Percentiles rank a stretch among this genome's conserved stretches.
Evolutionary conservation across 2,888 invertebrate species (phyloP).

Genomic region (Caenorhabditis auriculariae): DNA sequence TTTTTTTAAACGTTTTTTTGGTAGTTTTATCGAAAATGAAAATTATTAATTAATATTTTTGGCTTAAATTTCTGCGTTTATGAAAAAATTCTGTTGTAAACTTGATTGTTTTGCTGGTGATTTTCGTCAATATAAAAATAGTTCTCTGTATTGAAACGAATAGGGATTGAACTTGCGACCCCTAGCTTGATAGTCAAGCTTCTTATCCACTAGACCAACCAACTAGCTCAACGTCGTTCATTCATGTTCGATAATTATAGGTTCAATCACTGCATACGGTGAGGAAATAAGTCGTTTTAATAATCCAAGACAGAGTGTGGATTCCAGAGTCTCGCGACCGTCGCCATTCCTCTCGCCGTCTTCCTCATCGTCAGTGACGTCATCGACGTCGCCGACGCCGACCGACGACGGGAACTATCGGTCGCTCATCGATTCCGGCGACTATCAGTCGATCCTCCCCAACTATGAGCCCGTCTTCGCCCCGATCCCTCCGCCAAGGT

Average conservation of each 20-base stretch:
- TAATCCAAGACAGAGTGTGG: no score
- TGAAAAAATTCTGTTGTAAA: no score
- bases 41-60: background rate
- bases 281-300: no score
- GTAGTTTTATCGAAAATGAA: background rate
- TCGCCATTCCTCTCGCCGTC: constrained; percentile 35
- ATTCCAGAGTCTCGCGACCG: constrained; percentile 25
- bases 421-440: constrained; percentile 37
- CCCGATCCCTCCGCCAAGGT: constrained; percentile 27
- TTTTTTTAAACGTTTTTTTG: background rate
- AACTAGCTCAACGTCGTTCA: no score
- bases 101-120: no score
- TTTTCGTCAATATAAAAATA: no score
- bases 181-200: background rate
- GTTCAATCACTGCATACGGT: no score
- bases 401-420: constrained; percentile 31
- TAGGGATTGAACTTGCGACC: no score
- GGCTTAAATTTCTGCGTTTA: background rate
- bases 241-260: no score
- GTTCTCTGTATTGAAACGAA: no score
- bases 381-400: constrained; percentile 16
- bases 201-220: background rate
- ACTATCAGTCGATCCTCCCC: constrained; percentile 38
- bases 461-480: constrained; percentile 22
- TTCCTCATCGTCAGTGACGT: constrained; percentile 3